phyloP scores from a whole-genome alignment of 2,113 vertebrate species.

The Scopus umbretta region DNA sequence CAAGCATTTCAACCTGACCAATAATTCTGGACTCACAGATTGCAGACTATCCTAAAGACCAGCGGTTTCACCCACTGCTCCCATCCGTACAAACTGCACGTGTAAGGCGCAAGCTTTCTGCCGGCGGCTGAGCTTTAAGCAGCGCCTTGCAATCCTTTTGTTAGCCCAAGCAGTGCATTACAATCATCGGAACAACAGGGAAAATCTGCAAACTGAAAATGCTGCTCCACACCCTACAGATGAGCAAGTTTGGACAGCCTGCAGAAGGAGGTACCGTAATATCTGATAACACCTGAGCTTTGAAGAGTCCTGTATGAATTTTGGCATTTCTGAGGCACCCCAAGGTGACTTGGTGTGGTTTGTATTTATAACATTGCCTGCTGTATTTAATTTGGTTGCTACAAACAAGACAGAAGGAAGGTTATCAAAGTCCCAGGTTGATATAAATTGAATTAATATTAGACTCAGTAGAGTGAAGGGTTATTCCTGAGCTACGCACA shows the following conservation, averaged over 20 bases:
- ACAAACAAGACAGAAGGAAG: background rate
- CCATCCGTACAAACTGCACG: accelerated
- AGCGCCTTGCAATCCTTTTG: background rate
- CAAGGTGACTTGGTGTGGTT: background rate
- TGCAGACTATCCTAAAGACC: background rate
- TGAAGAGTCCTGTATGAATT: background rate
- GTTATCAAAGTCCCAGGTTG: background rate
- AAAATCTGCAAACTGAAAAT: background rate
- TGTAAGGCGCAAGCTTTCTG: background rate
- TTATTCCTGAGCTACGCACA: background rate
- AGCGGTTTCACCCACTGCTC: background rate
- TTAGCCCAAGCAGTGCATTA: no score
- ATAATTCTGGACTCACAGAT: background rate
- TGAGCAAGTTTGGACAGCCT: background rate
- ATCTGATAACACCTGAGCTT: no score
- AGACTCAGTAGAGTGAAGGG: background rate
- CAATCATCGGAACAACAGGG: background rate
- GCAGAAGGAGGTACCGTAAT: background rate
- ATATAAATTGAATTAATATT: background rate
- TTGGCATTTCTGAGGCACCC: background rate
- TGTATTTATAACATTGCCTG: background rate
- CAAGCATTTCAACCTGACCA: background rate
- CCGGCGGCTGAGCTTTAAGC: background rate
- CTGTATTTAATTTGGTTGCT: background rate
- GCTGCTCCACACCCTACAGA: background rate